phyloP scores from a whole-genome alignment of 2,113 vertebrate genomes.

The Myocastor coypus region DNA sequence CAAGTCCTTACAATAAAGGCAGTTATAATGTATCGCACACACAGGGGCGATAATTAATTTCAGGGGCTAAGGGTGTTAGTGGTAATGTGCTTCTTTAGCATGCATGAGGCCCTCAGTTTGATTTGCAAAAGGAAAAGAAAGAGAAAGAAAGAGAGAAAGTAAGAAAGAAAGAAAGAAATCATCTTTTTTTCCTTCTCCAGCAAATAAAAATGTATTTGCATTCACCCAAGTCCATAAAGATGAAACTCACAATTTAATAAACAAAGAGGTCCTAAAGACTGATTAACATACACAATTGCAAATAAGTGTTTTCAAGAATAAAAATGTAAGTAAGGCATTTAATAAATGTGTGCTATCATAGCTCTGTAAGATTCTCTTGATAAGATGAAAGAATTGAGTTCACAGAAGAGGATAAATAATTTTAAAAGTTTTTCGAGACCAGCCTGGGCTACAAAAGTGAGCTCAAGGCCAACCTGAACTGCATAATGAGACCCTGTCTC shows the following conservation, averaged over 20 bases:
- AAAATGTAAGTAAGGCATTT: neutral
- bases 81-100: neutral
- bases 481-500: no score
- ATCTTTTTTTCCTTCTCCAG: neutral
- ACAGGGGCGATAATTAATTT: neutral
- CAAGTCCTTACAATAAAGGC: neutral
- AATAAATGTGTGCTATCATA: neutral
- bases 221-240: neutral
- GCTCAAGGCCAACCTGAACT: no score
- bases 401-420: constrained; percentile 9
- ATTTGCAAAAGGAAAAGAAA: neutral
- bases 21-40: neutral
- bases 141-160: neutral
- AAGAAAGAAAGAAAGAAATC: neutral
- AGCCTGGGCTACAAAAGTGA: no score
- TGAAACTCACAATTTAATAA: neutral
- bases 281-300: neutral
- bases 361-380: neutral
- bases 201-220: constrained; percentile 30
- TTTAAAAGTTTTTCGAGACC: neutral
- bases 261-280: neutral
- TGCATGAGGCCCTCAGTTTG: neutral
- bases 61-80: neutral
- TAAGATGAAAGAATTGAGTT: neutral
- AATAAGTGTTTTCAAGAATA: constrained; percentile 31